Evolutionary conservation across 2,888 invertebrate species (phyloP).

Genomic region (Xylota sylvarum): DNA sequence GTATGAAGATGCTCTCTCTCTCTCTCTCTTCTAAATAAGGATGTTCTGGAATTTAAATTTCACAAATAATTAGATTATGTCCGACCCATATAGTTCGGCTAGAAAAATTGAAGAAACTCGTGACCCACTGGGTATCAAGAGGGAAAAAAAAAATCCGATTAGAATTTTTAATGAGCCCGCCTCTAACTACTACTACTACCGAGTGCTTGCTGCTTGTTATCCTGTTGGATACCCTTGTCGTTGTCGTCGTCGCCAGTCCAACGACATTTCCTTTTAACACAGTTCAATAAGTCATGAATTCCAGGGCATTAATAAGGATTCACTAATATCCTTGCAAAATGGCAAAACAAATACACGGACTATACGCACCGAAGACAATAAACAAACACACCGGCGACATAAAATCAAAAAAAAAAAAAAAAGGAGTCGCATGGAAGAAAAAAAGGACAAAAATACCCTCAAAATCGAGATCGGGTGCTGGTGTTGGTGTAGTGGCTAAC

Average conservation of each 20-base stretch:
- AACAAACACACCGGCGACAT: conserved; percentile 27
- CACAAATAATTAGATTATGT: conserved; percentile 74
- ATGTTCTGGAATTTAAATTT: conserved; percentile 65
- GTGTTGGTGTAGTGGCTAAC: conserved; percentile 21
- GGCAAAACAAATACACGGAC: conserved; percentile 56
- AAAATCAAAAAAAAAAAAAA: too few species aligned
- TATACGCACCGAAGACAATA: conserved; percentile 46
- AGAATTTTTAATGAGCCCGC: conserved; percentile 75
- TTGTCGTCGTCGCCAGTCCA: conserved; percentile 28
- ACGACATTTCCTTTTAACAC: conserved; percentile 74
- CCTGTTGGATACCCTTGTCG: conserved; percentile 2
- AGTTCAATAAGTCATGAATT: conserved; percentile 77
- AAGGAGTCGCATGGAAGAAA: conserved; percentile 22
- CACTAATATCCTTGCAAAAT: conserved; percentile 73
- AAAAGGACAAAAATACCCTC: conserved; percentile 18
- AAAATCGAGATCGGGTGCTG: conserved; percentile 48
- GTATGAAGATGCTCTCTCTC: conserved; percentile 14
- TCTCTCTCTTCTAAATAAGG: neutral
- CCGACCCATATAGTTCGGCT: conserved; percentile 51
- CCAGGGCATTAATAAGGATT: conserved; percentile 74
- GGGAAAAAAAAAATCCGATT: conserved; percentile 75
- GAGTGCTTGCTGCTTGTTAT: neutral
- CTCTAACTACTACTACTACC: conserved; percentile 14
- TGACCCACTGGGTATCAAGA: conserved; percentile 56
- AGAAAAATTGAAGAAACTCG: conserved; percentile 55